A percentile compares a stretch with the other conserved stretches of the same genome.
Conservation (phyloP, 1,140 invertebrate genomes). For the Drosophila triauraria region DNA sequence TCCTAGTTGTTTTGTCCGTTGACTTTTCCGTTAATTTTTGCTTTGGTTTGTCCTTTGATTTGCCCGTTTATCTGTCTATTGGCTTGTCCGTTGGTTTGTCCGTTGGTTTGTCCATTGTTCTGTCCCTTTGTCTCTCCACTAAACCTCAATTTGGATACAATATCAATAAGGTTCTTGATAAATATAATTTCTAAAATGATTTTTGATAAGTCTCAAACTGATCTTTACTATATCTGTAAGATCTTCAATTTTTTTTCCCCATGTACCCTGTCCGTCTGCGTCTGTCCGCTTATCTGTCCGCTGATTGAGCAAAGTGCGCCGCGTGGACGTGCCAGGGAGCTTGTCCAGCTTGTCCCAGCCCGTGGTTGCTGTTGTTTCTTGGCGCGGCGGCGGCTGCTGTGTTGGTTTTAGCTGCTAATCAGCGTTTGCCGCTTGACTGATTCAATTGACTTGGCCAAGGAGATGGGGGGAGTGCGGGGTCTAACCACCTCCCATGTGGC, state of each 20-base stretch:
- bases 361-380: slow-evolving; percentile 14
- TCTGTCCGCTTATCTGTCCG: slow-evolving; percentile 17
- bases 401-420: slow-evolving; percentile 70
- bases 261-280: not conserved
- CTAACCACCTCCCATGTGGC: slow-evolving; percentile 35
- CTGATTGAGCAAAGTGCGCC: slow-evolving; percentile 52
- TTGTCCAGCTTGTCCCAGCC: slow-evolving; percentile 35
- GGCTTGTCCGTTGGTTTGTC: no score
- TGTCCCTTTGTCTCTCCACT: no score
- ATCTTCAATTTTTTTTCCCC: not conserved
- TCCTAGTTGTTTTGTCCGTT: no score
- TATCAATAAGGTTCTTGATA: not conserved
- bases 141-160: no score
- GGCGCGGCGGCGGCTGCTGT: slow-evolving; percentile 24
- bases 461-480: slow-evolving; percentile 5
- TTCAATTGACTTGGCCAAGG: slow-evolving; percentile 67
- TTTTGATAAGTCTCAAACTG: not conserved
- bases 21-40: no score
- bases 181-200: not conserved
- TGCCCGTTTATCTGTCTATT: no score
- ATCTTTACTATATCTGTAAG: no score
- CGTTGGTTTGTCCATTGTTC: no score
- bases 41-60: no score
- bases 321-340: slow-evolving; percentile 39
- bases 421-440: slow-evolving; percentile 68